These are phyloP conservation scores for Fragariocoptes setiger DNA, from an alignment of 1,140 invertebrate genomes.

Conservation along the genomic window DNA sequence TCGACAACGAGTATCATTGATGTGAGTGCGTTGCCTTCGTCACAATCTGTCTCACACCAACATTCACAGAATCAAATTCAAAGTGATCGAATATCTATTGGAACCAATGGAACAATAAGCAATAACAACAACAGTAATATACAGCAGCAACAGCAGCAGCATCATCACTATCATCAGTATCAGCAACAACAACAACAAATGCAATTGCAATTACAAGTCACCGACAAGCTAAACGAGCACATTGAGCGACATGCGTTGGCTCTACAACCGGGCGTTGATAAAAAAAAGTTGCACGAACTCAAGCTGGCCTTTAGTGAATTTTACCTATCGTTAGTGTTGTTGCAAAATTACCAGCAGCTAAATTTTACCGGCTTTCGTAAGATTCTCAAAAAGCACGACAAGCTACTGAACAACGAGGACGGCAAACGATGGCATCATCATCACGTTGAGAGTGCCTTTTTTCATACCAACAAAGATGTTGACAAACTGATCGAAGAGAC, in stretches of 20 bases:
- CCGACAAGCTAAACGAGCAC: no score
- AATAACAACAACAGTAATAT: neutral
- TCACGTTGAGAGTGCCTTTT: conserved; percentile 68
- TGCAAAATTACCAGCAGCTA: conserved; percentile 44
- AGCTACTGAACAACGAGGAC: conserved; percentile 21
- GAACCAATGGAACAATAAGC: no score
- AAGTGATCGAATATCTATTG: no score
- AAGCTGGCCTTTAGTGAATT: conserved; percentile 96
- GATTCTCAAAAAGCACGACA: conserved; percentile 97
- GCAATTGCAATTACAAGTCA: no score
- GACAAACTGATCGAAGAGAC: conserved; percentile 79
- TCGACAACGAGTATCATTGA: no score
- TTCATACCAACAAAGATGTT: conserved; percentile 88
- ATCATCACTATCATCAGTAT: no score
- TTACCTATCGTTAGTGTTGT: conserved; percentile 72
- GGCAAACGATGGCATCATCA: conserved; percentile 44
- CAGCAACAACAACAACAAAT: no score
- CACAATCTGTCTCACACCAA: no score
- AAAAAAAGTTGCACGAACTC: conserved; percentile 50
- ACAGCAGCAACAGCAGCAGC: neutral
- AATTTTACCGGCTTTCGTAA: conserved; percentile 97
- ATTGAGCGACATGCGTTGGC: no score
- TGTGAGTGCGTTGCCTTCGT: no score
- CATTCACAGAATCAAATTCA: no score
- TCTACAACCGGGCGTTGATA: neutral